phyloP scores from a whole-genome alignment of 2,113 vertebrate genomes.

The Lophotis ruficrista region DNA sequence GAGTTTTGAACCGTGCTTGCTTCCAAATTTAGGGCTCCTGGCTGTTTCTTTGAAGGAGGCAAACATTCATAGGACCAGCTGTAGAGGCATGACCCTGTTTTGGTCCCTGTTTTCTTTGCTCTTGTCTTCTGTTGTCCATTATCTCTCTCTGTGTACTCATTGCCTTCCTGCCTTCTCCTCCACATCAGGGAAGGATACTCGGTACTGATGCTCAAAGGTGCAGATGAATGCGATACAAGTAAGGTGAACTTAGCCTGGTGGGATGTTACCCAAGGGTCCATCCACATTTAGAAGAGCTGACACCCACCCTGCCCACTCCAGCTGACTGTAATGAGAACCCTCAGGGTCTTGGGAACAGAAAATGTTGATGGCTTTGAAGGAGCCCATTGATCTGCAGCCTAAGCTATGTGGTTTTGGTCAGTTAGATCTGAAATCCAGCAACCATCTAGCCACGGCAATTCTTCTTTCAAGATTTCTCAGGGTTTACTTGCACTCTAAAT shows the following conservation, averaged over 20 bases:
- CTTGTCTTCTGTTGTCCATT: not conserved
- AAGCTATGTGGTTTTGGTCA: not conserved
- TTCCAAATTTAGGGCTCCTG: not conserved
- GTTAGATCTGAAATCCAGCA: not conserved
- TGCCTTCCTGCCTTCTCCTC: not conserved
- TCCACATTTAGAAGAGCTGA: not conserved
- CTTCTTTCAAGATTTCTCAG: not conserved
- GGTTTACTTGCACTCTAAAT: not conserved
- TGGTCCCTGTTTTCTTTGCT: not conserved
- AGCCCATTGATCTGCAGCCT: not conserved
- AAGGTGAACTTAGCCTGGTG: not conserved
- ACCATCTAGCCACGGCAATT: not conserved
- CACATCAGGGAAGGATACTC: not conserved
- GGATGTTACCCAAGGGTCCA: not conserved
- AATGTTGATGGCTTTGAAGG: not conserved
- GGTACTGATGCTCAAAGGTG: not conserved
- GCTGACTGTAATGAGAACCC: not conserved
- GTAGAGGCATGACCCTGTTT: not conserved
- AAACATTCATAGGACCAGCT: not conserved
- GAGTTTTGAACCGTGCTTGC: not conserved
- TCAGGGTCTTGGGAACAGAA: not conserved
- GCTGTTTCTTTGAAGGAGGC: not conserved
- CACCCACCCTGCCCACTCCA: not conserved
- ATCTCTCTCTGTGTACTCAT: not conserved
- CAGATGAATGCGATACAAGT: not conserved